phyloP scores from a whole-genome alignment of 2,113 vertebrate genomes.

The Emberiza fucata region DNA sequence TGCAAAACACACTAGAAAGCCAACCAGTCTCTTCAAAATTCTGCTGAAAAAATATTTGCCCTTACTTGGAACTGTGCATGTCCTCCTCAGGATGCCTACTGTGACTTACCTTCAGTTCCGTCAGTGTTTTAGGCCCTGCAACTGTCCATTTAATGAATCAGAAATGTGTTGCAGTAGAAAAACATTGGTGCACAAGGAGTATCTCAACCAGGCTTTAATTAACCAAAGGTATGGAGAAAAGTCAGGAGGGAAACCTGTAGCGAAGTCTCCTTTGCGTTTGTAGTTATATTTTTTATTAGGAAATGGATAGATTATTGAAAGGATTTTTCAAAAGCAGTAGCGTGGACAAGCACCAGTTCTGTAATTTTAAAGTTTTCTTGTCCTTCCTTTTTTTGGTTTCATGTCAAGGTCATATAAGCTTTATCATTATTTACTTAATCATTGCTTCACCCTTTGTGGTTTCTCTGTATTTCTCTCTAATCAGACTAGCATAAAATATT shows the following conservation, averaged over 20 bases:
- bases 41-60: background rate
- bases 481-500: constrained; percentile 19
- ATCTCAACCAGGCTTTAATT: background rate
- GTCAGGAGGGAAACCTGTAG: background rate
- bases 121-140: background rate
- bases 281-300: background rate
- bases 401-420: background rate
- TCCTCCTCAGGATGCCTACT: constrained; percentile 36
- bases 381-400: background rate
- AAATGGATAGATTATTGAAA: background rate
- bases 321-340: constrained; percentile 45
- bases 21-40: constrained; percentile 8
- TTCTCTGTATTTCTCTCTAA: constrained; percentile 33
- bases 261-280: background rate
- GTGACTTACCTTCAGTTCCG: background rate
- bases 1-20: constrained; percentile 18
- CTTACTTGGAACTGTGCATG: background rate
- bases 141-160: background rate
- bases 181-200: background rate
- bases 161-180: background rate
- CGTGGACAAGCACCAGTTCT: constrained; percentile 28
- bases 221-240: constrained; percentile 7
- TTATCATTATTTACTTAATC: constrained; percentile 13
- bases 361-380: constrained; percentile 27
- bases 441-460: constrained; percentile 10